Conservation (phyloP, 2,797 vertebrate genomes). For the Momotus momota region DNA sequence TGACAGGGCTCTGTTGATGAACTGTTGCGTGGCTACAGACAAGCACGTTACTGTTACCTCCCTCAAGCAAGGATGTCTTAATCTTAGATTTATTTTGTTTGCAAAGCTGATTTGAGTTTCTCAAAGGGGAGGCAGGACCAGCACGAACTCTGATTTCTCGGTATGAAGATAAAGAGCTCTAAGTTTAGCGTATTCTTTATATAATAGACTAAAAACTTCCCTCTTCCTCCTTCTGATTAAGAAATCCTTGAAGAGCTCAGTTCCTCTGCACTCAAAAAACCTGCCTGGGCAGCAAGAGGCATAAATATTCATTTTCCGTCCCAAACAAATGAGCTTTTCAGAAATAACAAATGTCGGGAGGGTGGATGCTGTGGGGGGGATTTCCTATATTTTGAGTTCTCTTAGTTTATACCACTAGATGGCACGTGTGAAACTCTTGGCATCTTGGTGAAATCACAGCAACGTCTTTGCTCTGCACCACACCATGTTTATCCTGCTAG, state of each 20-base stretch:
- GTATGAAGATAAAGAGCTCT: background rate
- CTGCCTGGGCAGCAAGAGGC: background rate
- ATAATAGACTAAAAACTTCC: background rate
- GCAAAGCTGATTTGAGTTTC: background rate
- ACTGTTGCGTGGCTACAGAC: background rate
- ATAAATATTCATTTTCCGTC: background rate
- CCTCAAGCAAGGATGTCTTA: background rate
- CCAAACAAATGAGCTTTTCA: background rate
- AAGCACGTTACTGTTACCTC: background rate
- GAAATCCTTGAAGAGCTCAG: background rate
- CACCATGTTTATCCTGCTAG: background rate
- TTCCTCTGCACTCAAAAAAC: background rate
- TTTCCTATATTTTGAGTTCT: background rate
- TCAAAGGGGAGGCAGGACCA: background rate
- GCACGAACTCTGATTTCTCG: background rate
- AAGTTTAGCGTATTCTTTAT: background rate
- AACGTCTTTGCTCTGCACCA: background rate
- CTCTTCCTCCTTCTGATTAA: background rate
- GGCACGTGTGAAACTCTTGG: conserved; percentile 40
- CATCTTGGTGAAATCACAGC: background rate
- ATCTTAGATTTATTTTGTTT: background rate
- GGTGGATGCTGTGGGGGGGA: background rate
- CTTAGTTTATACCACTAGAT: conserved; percentile 15
- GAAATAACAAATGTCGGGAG: background rate
- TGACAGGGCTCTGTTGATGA: background rate